phyloP scores from a whole-genome alignment of 2,113 vertebrate species.

The Saccopteryx bilineata region DNA sequence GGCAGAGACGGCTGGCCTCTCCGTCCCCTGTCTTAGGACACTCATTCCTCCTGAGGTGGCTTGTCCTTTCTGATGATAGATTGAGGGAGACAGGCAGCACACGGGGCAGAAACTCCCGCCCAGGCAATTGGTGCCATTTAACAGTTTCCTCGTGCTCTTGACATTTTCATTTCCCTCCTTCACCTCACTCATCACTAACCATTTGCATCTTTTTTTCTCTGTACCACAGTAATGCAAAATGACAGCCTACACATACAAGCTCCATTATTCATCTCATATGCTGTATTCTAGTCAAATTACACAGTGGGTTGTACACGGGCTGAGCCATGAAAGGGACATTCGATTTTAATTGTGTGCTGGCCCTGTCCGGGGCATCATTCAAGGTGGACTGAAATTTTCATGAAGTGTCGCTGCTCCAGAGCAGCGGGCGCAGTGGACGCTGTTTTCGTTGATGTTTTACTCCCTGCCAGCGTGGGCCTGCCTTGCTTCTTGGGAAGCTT shows the following conservation, averaged over 20 bases:
- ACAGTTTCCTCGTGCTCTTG: constrained; percentile 90
- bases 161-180: constrained; percentile 92
- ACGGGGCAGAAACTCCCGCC: constrained; percentile 91
- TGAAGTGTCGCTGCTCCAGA: not conserved
- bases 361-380: constrained; percentile 56
- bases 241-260: constrained; percentile 86
- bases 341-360: constrained; percentile 81
- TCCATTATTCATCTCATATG: constrained; percentile 82
- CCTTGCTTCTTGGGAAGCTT: not conserved
- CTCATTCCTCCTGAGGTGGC: constrained; percentile 90
- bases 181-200: constrained; percentile 88
- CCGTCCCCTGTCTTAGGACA: constrained; percentile 83
- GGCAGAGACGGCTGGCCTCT: constrained; percentile 73
- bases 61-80: constrained; percentile 92
- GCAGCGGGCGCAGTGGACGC: not conserved
- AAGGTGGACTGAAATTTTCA: constrained; percentile 59
- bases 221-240: constrained; percentile 85
- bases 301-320: constrained; percentile 54
- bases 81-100: constrained; percentile 93
- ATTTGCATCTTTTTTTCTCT: constrained; percentile 87
- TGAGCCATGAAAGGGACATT: constrained; percentile 69
- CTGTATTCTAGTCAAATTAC: constrained; percentile 77
- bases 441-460: constrained; percentile 60
- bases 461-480: not conserved
- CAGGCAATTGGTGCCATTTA: constrained; percentile 94